These are phyloP conservation scores for Menidia beryllina DNA, from an alignment of 2,113 vertebrate species.

Conservation along the genomic window DNA sequence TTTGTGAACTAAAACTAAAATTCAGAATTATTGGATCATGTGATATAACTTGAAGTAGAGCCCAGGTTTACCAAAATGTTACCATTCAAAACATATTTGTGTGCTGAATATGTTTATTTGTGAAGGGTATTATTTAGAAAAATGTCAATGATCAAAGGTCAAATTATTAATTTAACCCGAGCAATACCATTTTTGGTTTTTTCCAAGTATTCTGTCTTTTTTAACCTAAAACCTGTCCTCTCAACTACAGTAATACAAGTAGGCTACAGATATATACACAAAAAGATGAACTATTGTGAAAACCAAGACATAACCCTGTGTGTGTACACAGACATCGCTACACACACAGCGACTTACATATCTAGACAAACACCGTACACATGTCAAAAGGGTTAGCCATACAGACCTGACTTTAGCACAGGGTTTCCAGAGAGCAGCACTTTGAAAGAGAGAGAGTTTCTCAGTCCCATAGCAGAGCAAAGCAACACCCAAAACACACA, in stretches of 20 bases:
- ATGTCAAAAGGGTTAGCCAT: constrained; percentile 72
- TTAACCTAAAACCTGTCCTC: constrained; percentile 36
- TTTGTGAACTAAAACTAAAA: background rate
- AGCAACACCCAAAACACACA: constrained; percentile 58
- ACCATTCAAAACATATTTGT: no score
- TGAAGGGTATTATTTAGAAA: no score
- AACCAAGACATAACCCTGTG: constrained; percentile 52
- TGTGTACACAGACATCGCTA: constrained; percentile 50
- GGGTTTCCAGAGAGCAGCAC: constrained; percentile 85
- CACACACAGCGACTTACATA: constrained; percentile 56
- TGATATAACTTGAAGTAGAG: no score
- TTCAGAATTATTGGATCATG: no score
- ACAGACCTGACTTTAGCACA: constrained; percentile 86
- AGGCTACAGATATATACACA: constrained; percentile 33
- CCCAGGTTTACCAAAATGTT: no score
- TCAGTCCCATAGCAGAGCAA: constrained; percentile 75
- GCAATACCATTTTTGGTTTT: no score
- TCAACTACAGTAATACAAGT: constrained; percentile 67
- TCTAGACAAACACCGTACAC: constrained; percentile 60
- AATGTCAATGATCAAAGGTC: no score
- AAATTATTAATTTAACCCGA: no score
- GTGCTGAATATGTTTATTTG: no score
- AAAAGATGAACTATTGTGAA: constrained; percentile 34
- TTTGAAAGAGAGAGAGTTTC: constrained; percentile 81
- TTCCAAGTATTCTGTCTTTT: no score